Conservation (phyloP, 2,888 invertebrate species). For the Nemurella pictetii region DNA sequence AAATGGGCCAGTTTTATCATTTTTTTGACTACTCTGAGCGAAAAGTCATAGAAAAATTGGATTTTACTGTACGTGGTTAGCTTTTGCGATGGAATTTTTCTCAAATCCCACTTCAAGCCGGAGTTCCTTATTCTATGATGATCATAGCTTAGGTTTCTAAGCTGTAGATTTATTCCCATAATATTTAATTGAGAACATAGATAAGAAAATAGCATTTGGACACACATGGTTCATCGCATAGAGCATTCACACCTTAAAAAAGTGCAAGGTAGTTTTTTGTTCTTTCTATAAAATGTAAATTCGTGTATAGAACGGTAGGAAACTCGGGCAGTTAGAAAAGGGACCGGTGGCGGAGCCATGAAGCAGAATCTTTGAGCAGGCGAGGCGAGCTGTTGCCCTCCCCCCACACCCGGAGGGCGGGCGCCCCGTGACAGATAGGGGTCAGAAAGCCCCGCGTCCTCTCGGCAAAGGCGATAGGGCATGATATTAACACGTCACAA, state of each 20-base stretch:
- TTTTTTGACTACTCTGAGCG: too few relatives aligned
- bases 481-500: neutral
- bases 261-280: neutral
- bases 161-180: too few relatives aligned
- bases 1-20: too few relatives aligned
- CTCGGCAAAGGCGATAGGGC: neutral
- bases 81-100: too few relatives aligned
- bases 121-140: too few relatives aligned
- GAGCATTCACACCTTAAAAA: neutral
- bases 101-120: too few relatives aligned
- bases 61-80: too few relatives aligned
- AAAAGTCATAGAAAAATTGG: too few relatives aligned
- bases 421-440: neutral
- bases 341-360: neutral
- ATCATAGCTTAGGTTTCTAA: too few relatives aligned
- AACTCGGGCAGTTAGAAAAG: neutral
- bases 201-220: neutral
- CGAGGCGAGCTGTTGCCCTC: neutral
- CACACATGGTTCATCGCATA: neutral
- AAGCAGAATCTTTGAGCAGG: neutral
- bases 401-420: neutral
- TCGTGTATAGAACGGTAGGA: neutral
- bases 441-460: neutral
- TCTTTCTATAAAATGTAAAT: neutral
- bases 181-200: too few relatives aligned